phyloP scores from a whole-genome alignment of 1,140 invertebrate genomes.

The Calliopsis andreniformis region DNA sequence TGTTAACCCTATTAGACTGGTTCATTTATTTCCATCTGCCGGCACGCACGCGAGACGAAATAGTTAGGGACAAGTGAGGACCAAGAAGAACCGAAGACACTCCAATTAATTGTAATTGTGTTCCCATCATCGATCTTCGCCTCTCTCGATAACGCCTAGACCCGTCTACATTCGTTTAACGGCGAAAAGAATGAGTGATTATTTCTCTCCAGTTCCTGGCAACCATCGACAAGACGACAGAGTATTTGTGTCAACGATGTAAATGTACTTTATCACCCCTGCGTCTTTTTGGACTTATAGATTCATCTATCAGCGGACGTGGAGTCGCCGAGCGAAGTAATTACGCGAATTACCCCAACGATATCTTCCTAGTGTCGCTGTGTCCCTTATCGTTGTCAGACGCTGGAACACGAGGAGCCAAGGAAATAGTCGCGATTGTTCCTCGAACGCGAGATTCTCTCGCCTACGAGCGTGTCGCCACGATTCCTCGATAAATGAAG shows the following conservation, averaged over 20 bases:
- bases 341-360: constrained; percentile 9
- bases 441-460: constrained; percentile 30
- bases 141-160: constrained; percentile 33
- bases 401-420: neutral
- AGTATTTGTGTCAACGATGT: neutral
- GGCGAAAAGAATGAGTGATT: constrained; percentile 41
- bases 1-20: constrained; percentile 49
- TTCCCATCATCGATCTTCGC: constrained; percentile 51
- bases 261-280: constrained; percentile 12
- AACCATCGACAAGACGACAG: constrained; percentile 34
- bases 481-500: too few relatives aligned
- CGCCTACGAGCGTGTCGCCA: neutral
- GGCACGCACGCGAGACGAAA: constrained; percentile 5
- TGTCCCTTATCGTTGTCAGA: constrained; percentile 12
- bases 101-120: constrained; percentile 58
- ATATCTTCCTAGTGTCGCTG: neutral
- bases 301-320: constrained; percentile 13
- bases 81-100: constrained; percentile 29
- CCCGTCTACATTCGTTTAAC: constrained; percentile 39
- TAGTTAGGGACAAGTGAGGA: constrained; percentile 11
- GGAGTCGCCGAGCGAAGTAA: neutral
- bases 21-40: constrained; percentile 58
- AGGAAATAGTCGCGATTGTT: constrained; percentile 17
- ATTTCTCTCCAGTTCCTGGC: neutral
- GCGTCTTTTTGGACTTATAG: neutral